Evolutionary conservation across 2,797 vertebrate species (phyloP).

Genomic region (Melanotaenia boesemani): DNA sequence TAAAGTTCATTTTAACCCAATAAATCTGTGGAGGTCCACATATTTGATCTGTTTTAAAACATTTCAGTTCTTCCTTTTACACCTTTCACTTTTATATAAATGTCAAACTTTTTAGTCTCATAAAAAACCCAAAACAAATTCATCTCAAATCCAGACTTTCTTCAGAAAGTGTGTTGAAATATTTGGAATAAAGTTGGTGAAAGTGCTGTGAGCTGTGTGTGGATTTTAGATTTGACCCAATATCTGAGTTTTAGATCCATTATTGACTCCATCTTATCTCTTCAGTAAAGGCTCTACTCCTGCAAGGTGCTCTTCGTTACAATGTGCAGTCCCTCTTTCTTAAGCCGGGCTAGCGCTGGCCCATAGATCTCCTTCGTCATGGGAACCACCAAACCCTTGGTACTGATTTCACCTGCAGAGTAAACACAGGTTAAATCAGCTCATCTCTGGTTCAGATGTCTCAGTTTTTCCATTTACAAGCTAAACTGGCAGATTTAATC

Average conservation of each 20-base stretch:
- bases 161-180: neutral
- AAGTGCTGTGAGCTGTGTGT: neutral
- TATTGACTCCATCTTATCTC: neutral
- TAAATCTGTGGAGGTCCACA: neutral
- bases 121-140: neutral
- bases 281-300: constrained; percentile 59
- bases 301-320: constrained; percentile 83
- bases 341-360: constrained; percentile 87
- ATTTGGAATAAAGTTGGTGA: neutral
- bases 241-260: no score
- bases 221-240: no score
- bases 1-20: neutral
- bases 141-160: neutral
- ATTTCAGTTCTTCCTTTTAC: neutral
- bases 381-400: constrained; percentile 91
- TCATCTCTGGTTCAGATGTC: neutral
- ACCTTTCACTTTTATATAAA: neutral
- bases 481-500: no score
- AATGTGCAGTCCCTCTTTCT: constrained; percentile 89
- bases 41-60: neutral
- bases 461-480: neutral
- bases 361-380: constrained; percentile 89
- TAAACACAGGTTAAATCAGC: neutral
- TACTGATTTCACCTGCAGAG: constrained; percentile 89
- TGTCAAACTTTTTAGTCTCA: neutral